Evolutionary conservation across 92 coral and sea anemone genomes (phyloP).

Genomic region (Blastomussa wellsi): DNA sequence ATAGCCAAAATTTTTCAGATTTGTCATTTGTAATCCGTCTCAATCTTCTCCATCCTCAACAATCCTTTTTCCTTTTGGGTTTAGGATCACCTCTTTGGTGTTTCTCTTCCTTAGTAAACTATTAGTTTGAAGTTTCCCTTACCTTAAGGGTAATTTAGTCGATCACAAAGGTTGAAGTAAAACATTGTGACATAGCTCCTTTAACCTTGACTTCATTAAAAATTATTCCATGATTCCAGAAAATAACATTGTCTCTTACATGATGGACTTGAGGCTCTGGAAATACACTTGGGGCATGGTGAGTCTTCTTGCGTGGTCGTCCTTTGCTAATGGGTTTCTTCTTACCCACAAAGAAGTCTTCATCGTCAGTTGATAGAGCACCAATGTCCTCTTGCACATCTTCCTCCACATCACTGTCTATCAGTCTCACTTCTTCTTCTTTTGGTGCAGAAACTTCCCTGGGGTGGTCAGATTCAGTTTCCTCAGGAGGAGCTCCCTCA

Average conservation of each 20-base stretch:
- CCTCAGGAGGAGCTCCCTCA: conserved; percentile 46
- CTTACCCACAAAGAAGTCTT: conserved; percentile 57
- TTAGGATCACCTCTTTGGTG: too few relatives aligned
- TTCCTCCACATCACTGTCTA: conserved; percentile 60
- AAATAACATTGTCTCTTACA: conserved; percentile 8
- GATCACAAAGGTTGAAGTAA: too few relatives aligned
- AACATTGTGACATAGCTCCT: too few relatives aligned
- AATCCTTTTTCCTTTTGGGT: too few relatives aligned
- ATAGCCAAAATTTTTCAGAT: too few relatives aligned
- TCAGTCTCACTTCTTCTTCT: conserved; percentile 61
- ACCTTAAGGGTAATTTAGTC: too few relatives aligned
- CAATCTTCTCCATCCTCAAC: too few relatives aligned
- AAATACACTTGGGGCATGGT: conserved; percentile 7
- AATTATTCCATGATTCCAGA: neutral
- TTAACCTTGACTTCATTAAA: too few relatives aligned
- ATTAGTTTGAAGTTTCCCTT: too few relatives aligned
- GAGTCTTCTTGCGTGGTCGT: conserved; percentile 70
- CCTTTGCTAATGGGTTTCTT: conserved; percentile 61
- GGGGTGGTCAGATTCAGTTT: conserved; percentile 56
- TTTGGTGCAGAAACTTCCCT: conserved; percentile 33
- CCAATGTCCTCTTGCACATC: conserved; percentile 65
- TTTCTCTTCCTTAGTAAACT: too few relatives aligned
- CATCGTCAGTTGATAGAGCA: conserved; percentile 77
- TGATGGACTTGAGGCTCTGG: conserved; percentile 40
- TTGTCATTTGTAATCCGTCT: too few relatives aligned